Evolutionary conservation across 1,140 invertebrate species (phyloP), one percentile per base, ranked within the genome.

Genomic region (Drosophila ohnishii): DNA sequence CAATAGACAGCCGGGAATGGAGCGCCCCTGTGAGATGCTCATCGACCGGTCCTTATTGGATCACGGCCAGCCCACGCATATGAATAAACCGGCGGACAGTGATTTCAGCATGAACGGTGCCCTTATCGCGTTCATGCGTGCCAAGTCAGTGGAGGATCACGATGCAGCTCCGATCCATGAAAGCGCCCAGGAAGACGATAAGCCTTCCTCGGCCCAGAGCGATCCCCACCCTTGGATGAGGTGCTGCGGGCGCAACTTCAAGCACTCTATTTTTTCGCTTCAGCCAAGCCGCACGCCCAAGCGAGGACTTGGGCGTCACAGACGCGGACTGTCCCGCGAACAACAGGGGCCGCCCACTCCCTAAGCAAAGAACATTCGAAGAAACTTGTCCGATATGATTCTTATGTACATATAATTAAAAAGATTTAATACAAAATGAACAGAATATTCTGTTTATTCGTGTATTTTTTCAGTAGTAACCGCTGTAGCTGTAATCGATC

Each of bases 201-300:
- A 3, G 9, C 10, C 13, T n/a, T 1, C 30, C 14, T 25, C 8
- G 34, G n/a, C 19, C 28, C 53, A 19, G 11, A 16, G 2, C 8
- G 65, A 70, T 57, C 25, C 34, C 3, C 14, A 55, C 22, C 66
- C 64, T 16, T 69, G 40, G 66, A 56, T 69, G 40, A 45, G 37
- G 32, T 39, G 66, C 19, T 69, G 40, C 14, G 66, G 34, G 0
- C 48, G 66, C 2, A 69, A 69, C 42, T 57, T 69, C 6, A 57
- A 14, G 9, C 47, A 40, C 14, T 47, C 66, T 0, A 37, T 57
- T 9, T 69, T 57, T 30, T 56, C 50, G 2, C 16, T 57, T 6
- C 40, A 70, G 14, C 22, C 65, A 28, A 51, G 25, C 3, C 37
- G 13, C 30, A 16, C 13, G 5, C 45, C 35, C 9, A 42, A 10